Evolutionary conservation across 2,113 vertebrate species (phyloP), one percentile per base, ranked within the genome.

Genomic region (Carollia perspicillata): DNA sequence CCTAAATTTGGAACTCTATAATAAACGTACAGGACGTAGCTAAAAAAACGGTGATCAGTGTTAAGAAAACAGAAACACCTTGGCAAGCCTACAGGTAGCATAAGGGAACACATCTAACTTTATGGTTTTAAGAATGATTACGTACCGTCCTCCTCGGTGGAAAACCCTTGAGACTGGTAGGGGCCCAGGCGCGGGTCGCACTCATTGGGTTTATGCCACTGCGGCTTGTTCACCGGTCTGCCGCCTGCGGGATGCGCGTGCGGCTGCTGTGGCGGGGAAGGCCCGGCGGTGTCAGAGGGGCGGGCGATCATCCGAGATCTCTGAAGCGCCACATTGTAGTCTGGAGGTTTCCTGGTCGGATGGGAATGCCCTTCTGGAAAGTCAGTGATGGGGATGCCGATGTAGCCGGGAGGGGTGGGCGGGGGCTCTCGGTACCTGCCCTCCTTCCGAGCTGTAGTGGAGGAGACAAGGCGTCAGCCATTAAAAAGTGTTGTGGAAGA

Each of bases 271-370:
- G 89, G 95, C 6, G 97, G 11, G 6, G 98, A 91, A 22, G 98
- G 96, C 94, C 98, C 97, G 4, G 98, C 98, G 33, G 98, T 96
- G 94, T 99, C 99, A 0, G 99, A 98, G 10, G 99, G 98, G 83
- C 99, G 99, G 40, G 99, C 99, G 92, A 99, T 98, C 99, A 99
- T 99, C 79, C 99, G 98, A 1, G 99, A 99, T 79, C 99, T 99
- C 98, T 99, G 99, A 92, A 99, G 99, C 20, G 99, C 99, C 83
- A 99, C 98, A 55, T 99, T 99, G 98, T 99, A 99, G 98, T 99
- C 99, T 0, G 99, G 99, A 2, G 99, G 99, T 93, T 99, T 99
- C 96, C 99, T 98, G 92, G 99, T 98, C 0, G 99, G 97, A 95
- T 99, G 99, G 8, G 98, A 98, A 95, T 98, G 98, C 20, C 98